These are phyloP conservation scores for Papilio gigon DNA, from an alignment of 2,888 invertebrate species.

Conservation along the genomic window DNA sequence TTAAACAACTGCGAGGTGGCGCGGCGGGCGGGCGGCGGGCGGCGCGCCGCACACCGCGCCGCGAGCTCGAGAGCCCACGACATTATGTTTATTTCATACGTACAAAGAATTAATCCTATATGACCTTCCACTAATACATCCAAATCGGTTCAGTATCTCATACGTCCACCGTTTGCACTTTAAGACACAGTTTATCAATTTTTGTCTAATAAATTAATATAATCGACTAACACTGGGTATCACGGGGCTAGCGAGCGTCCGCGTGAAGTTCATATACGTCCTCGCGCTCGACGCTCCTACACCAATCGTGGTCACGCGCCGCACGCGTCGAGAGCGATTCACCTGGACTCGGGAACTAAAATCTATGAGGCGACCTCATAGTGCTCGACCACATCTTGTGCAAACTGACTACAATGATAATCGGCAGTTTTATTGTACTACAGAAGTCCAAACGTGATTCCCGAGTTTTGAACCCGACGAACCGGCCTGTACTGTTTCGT, in stretches of 20 bases:
- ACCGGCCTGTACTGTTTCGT: background rate
- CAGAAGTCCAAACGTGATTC: too few relatives aligned
- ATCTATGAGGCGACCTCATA: background rate
- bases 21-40: too few relatives aligned
- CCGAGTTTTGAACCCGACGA: background rate
- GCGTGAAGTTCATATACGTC: slow-evolving; percentile 15
- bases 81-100: background rate
- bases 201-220: slow-evolving; percentile 12
- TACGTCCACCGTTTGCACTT: slow-evolving; percentile 2
- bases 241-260: slow-evolving; percentile 6
- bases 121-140: background rate
- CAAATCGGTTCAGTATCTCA: background rate
- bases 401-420: slow-evolving; percentile 1
- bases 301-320: too few relatives aligned
- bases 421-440: slow-evolving; percentile 5
- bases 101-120: background rate
- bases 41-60: too few relatives aligned
- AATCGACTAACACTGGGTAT: slow-evolving; percentile 17
- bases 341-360: slow-evolving; percentile 4
- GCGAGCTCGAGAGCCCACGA: too few relatives aligned
- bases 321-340: slow-evolving; percentile 17
- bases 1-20: slow-evolving; percentile 76
- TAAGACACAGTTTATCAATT: background rate
- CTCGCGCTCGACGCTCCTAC: too few relatives aligned
- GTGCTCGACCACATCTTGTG: background rate